phyloP scores from a whole-genome alignment of 2,113 vertebrate genomes.

The Mirounga angustirostris region DNA sequence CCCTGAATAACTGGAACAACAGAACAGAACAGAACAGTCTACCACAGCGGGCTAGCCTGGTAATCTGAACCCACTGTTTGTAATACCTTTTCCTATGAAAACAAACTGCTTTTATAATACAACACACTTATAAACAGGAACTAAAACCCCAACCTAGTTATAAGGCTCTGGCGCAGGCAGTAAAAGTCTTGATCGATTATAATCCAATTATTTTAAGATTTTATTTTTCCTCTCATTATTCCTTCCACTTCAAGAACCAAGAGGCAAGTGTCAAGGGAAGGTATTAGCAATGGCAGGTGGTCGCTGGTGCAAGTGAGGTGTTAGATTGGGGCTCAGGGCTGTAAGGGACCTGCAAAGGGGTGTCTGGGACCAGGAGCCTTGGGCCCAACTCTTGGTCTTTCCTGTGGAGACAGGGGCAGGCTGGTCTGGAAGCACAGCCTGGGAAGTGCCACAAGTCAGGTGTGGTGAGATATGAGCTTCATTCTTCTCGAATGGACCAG shows the following conservation, averaged over 20 bases:
- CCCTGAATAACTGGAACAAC: neutral
- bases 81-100: neutral
- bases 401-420: neutral
- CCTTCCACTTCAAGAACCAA: neutral
- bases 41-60: neutral
- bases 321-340: accelerated
- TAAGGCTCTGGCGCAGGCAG: neutral
- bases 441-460: neutral
- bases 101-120: neutral
- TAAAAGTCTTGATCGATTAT: neutral
- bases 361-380: neutral
- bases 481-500: neutral
- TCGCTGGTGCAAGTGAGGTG: neutral
- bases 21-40: neutral
- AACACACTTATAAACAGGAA: neutral
- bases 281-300: neutral
- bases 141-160: neutral
- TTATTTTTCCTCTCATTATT: neutral
- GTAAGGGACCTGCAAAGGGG: neutral
- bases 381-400: neutral
- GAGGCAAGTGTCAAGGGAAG: neutral
- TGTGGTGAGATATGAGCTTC: neutral
- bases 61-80: neutral
- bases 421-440: neutral
- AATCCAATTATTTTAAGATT: neutral